Evolutionary conservation across 1,140 invertebrate species (phyloP).

Genomic region (Heterodera carotae): DNA sequence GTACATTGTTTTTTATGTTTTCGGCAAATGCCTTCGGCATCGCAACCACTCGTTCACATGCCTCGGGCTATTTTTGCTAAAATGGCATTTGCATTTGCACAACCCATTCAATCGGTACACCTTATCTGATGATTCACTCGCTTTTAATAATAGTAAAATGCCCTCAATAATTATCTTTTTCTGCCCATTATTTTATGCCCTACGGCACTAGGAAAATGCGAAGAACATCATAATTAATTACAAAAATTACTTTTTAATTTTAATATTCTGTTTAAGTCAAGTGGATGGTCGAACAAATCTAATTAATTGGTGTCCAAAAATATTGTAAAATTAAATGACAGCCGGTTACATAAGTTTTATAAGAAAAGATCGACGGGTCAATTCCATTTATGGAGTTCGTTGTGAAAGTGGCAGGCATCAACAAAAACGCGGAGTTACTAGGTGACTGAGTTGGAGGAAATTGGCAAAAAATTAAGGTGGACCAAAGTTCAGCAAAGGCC

Average conservation of each 20-base stretch:
- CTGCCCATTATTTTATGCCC: not conserved
- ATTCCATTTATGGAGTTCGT: not conserved
- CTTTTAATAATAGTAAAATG: not conserved
- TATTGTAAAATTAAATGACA: no score
- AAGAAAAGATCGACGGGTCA: no score
- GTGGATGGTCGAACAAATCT: no score
- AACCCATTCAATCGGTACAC: no score
- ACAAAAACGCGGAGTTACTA: not conserved
- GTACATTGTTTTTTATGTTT: not conserved
- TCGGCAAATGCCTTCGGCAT: not conserved
- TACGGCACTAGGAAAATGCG: not conserved
- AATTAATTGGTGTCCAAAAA: no score
- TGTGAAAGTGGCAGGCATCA: not conserved
- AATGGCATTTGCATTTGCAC: not conserved
- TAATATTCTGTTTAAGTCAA: no score
- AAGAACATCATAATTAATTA: not conserved
- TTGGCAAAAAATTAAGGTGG: not conserved
- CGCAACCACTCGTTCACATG: not conserved
- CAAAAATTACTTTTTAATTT: not conserved
- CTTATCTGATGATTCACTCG: constrained; percentile 2
- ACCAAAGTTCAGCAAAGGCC: not conserved
- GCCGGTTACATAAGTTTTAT: no score
- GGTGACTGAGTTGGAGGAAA: not conserved
- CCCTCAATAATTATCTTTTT: not conserved
- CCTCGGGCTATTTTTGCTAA: not conserved